Percentiles rank a stretch among this genome's conserved stretches.
Conservation (phyloP, 2,113 vertebrate species). For the Gallinago jamesoni region DNA sequence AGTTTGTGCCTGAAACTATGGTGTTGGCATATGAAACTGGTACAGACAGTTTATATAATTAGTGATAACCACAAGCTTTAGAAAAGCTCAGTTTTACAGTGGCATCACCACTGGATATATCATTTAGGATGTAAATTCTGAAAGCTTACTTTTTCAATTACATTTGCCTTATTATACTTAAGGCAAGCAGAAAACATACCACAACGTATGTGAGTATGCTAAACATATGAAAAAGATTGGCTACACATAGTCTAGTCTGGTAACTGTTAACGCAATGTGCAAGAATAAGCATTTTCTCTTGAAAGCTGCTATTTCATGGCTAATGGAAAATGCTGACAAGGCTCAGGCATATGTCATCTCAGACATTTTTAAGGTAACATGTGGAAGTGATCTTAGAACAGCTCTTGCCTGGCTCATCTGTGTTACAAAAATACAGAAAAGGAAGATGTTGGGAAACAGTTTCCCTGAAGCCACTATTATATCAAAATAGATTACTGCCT, state of each 20-base stretch:
- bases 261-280: background rate
- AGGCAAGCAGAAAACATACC: background rate
- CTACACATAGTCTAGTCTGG: background rate
- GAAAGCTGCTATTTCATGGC: background rate
- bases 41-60: background rate
- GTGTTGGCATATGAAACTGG: background rate
- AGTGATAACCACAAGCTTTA: background rate
- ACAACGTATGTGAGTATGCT: background rate
- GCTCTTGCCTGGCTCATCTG: background rate
- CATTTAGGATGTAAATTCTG: background rate
- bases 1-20: background rate
- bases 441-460: background rate
- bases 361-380: background rate
- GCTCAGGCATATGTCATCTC: background rate
- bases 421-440: background rate
- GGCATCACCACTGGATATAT: background rate
- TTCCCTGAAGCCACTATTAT: background rate
- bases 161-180: background rate
- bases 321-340: slow-evolving; percentile 3
- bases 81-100: background rate
- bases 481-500: background rate
- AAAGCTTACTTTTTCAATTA: background rate
- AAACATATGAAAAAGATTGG: background rate
- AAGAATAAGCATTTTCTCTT: background rate
- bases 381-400: background rate